Percentiles rank a stretch among this genome's conserved stretches.
Evolutionary conservation across 2,113 vertebrate genomes (phyloP).

Genomic region (Chionomys nivalis): DNA sequence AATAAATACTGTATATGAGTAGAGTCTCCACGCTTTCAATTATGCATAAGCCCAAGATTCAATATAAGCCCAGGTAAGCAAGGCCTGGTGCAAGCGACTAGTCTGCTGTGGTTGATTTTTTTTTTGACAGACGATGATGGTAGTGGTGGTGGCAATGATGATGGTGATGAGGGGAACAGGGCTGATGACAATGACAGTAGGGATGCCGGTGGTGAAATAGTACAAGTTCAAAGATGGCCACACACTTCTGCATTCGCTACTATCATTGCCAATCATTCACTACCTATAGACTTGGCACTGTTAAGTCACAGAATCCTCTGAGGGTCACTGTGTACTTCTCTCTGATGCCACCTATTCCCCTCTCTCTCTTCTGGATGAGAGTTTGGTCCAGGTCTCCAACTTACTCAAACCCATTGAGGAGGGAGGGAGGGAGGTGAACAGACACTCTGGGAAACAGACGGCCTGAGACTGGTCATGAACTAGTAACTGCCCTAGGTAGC

Average conservation of each 20-base stretch:
- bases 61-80: conserved; percentile 23
- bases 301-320: not conserved
- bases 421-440: not conserved
- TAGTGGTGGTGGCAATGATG: not conserved
- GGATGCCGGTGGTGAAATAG: not conserved
- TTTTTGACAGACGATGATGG: not conserved
- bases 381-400: not conserved
- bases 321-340: not conserved
- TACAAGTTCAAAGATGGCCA: not conserved
- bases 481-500: not conserved
- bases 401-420: conserved; percentile 5
- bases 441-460: not conserved
- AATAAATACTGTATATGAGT: not conserved
- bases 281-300: not conserved
- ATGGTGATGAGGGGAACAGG: not conserved
- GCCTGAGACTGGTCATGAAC: not conserved
- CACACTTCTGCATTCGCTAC: not conserved
- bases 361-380: not conserved
- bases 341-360: not conserved
- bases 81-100: not conserved
- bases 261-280: not conserved
- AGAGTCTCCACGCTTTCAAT: conserved; percentile 44
- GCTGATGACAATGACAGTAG: not conserved
- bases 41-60: conserved; percentile 52
- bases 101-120: not conserved